Conservation (phyloP, 2,888 invertebrate species). For the Ennomos fuscantarius region DNA sequence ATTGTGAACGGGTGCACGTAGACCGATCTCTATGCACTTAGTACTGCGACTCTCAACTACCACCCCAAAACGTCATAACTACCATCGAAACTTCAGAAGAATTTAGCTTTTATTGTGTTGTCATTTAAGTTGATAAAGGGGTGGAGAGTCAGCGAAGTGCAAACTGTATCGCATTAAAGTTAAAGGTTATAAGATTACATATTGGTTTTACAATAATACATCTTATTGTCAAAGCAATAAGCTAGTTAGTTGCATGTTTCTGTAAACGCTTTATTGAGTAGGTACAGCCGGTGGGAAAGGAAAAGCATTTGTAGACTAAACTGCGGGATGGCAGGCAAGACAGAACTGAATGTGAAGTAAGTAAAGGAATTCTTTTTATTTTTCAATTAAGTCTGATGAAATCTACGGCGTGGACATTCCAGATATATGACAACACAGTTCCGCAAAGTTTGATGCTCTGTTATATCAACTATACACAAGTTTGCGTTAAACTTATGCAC, state of each 20-base stretch:
- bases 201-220: conserved; percentile 34
- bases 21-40: conserved; percentile 80
- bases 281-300: conserved; percentile 36
- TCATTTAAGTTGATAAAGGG: conserved; percentile 44
- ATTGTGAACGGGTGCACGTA: conserved; percentile 78
- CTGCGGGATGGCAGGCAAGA: conserved; percentile 67
- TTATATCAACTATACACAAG: neutral
- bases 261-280: conserved; percentile 29
- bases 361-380: conserved; percentile 74
- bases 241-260: conserved; percentile 33
- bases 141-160: conserved; percentile 35
- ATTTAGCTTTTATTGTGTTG: conserved; percentile 35
- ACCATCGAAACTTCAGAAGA: conserved; percentile 28
- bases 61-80: conserved; percentile 46
- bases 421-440: conserved; percentile 42
- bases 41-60: conserved; percentile 52
- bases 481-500: too few relatives aligned
- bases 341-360: conserved; percentile 66
- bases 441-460: conserved; percentile 25
- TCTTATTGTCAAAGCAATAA: conserved; percentile 33
- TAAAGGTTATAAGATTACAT: conserved; percentile 50
- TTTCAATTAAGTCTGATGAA: conserved; percentile 76
- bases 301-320: conserved; percentile 71
- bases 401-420: conserved; percentile 50
- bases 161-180: conserved; percentile 33